phyloP scores from a whole-genome alignment of 92 coral and sea anemone species.

The Pocillopora grandis region DNA sequence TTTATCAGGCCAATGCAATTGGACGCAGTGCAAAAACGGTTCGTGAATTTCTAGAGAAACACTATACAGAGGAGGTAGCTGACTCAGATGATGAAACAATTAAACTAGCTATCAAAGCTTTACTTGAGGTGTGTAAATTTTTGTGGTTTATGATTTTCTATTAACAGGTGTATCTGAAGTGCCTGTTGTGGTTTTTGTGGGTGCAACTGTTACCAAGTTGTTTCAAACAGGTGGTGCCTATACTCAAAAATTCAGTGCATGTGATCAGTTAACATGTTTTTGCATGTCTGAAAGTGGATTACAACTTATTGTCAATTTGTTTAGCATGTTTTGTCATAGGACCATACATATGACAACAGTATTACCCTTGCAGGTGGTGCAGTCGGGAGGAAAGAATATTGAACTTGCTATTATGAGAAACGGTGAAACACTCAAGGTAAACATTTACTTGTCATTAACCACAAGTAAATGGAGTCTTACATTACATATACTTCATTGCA shows the following conservation, averaged over 20 bases:
- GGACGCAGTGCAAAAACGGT: slow-evolving; percentile 99
- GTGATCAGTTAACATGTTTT: too few relatives aligned
- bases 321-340: too few relatives aligned
- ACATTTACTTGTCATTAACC: not conserved
- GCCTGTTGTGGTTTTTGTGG: too few relatives aligned
- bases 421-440: slow-evolving; percentile 91
- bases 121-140: slow-evolving; percentile 72
- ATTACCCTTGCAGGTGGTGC: slow-evolving; percentile 75
- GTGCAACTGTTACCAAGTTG: too few relatives aligned
- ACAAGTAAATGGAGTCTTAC: not conserved
- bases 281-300: too few relatives aligned
- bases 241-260: too few relatives aligned
- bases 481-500: not conserved
- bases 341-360: not conserved
- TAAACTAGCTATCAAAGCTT: slow-evolving; percentile 92
- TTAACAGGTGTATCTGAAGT: not conserved
- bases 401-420: slow-evolving; percentile 95
- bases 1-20: slow-evolving; percentile 90
- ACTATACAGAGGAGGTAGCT: slow-evolving; percentile 91
- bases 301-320: too few relatives aligned
- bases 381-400: slow-evolving; percentile 96
- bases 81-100: slow-evolving; percentile 94
- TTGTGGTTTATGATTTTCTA: not conserved
- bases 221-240: too few relatives aligned
- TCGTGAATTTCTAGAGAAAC: slow-evolving; percentile 95